These are phyloP conservation scores for Myopa testacea DNA, from an alignment of 2,888 invertebrate species.

Conservation along the genomic window DNA sequence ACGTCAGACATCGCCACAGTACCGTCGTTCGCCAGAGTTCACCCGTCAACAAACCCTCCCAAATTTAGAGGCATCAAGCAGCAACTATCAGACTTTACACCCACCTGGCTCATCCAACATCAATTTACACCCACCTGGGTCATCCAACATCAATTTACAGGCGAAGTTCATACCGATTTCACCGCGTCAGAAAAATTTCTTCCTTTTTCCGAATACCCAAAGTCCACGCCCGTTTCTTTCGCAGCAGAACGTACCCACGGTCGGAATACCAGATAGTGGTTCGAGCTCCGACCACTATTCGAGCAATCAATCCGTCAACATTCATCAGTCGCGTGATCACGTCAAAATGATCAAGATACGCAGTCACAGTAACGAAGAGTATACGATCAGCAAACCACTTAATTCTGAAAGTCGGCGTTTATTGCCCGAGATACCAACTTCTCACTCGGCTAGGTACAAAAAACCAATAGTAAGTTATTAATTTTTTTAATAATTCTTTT, in stretches of 20 bases:
- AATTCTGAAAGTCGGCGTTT: slow-evolving; percentile 60
- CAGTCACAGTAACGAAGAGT: slow-evolving; percentile 68
- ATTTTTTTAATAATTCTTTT: neutral
- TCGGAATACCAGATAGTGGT: slow-evolving; percentile 58
- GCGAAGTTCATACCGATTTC: slow-evolving; percentile 66
- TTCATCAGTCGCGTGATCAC: slow-evolving; percentile 62
- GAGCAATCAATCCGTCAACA: slow-evolving; percentile 66
- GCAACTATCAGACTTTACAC: slow-evolving; percentile 63
- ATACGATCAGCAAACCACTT: slow-evolving; percentile 60
- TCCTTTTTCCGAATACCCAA: slow-evolving; percentile 64
- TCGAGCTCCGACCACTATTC: slow-evolving; percentile 62
- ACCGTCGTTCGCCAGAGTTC: slow-evolving; percentile 66
- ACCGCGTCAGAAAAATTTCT: slow-evolving; percentile 66
- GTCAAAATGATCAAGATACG: slow-evolving; percentile 68
- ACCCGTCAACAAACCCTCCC: slow-evolving; percentile 66
- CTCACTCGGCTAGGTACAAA: slow-evolving; percentile 52
- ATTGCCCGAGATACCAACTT: slow-evolving; percentile 65
- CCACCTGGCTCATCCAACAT: slow-evolving; percentile 52
- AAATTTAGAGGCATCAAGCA: slow-evolving; percentile 64
- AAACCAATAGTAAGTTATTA: neutral
- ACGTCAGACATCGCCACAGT: slow-evolving; percentile 65
- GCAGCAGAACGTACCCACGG: slow-evolving; percentile 66
- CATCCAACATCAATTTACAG: slow-evolving; percentile 55
- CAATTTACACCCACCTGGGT: slow-evolving; percentile 54
- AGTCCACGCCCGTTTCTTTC: slow-evolving; percentile 66